Conservation (phyloP, 2,797 vertebrate species). For the Parotocinclus haroldoi region DNA sequence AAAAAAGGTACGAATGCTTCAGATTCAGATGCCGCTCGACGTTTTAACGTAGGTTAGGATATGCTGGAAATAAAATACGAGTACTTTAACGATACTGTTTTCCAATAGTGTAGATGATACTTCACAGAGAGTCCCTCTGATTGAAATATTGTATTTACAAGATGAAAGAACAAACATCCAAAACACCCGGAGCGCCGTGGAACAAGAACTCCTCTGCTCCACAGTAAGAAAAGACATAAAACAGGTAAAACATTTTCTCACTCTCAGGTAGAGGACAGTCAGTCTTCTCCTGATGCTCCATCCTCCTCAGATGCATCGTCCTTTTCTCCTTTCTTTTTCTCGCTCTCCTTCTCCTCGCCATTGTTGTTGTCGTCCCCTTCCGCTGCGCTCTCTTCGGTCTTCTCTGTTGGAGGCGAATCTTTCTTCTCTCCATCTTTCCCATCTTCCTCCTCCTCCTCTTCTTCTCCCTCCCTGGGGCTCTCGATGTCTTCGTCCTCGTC, state of each 20-base stretch:
- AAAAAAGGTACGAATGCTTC: constrained; percentile 20
- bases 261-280: constrained; percentile 61
- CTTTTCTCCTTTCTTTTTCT: constrained; percentile 70
- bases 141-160: constrained; percentile 56
- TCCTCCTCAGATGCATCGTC: constrained; percentile 97
- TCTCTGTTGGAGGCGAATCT: constrained; percentile 78
- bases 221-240: constrained; percentile 51
- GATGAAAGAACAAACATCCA: constrained; percentile 61
- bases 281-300: constrained; percentile 95
- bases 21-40: constrained; percentile 19
- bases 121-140: constrained; percentile 43
- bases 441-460: constrained; percentile 68
- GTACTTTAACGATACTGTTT: constrained; percentile 33
- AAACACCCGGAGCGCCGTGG: constrained; percentile 71
- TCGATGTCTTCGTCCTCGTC: constrained; percentile 75
- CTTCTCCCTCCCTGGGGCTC: constrained; percentile 69
- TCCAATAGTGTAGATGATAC: constrained; percentile 41
- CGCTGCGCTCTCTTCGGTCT: constrained; percentile 35
- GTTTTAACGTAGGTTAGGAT: constrained; percentile 27
- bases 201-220: constrained; percentile 45
- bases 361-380: constrained; percentile 59
- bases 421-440: constrained; percentile 73
- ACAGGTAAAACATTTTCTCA: constrained; percentile 48
- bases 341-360: constrained; percentile 60
- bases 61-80: constrained; percentile 14